These are phyloP conservation scores for Crossaster papposus DNA, from an alignment of 53 echinoderm and acorn worm genomes.

Conservation along the genomic window DNA sequence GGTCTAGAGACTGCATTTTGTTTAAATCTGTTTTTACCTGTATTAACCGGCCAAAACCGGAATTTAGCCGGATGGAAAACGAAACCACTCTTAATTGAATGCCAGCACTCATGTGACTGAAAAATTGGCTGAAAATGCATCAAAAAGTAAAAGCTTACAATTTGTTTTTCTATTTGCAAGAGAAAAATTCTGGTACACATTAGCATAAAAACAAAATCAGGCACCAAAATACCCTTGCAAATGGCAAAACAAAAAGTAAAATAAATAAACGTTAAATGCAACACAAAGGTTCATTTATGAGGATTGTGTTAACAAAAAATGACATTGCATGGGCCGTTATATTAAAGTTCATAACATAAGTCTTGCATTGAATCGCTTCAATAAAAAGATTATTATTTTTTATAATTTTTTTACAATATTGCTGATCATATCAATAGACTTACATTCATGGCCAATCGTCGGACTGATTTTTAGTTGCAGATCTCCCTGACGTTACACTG, in stretches of 20 bases:
- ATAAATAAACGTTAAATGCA: too few relatives aligned
- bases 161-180: neutral
- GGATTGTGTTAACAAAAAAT: too few relatives aligned
- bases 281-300: too few relatives aligned
- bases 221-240: too few relatives aligned
- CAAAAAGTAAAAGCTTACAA: neutral
- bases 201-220: too few relatives aligned
- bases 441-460: neutral
- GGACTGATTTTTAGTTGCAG: constrained; percentile 7
- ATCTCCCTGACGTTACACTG: neutral
- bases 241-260: too few relatives aligned
- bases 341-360: too few relatives aligned
- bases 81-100: neutral
- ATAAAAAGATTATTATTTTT: too few relatives aligned
- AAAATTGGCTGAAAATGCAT: neutral
- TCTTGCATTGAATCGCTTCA: too few relatives aligned
- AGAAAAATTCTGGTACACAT: neutral
- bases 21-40: neutral
- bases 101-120: neutral
- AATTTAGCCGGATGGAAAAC: neutral
- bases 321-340: too few relatives aligned
- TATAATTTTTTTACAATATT: neutral
- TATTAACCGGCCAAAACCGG: neutral
- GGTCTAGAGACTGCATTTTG: neutral
- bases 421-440: neutral